Evolutionary conservation across 2,797 vertebrate species (phyloP).

Genomic region (Hylomyscus alleni): DNA sequence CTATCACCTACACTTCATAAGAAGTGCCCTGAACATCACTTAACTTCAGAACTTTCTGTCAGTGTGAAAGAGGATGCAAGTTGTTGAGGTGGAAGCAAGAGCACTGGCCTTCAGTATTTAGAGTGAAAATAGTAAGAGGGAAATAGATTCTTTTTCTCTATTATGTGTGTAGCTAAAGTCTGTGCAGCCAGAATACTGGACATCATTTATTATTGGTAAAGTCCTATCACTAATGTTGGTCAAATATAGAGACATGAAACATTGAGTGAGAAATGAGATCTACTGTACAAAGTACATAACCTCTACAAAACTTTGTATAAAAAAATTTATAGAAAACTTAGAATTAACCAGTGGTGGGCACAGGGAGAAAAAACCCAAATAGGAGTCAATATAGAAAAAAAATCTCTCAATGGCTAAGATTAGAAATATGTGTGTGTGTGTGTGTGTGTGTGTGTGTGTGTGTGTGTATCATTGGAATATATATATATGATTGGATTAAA

Average conservation of each 20-base stretch:
- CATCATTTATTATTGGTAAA: conserved; percentile 7
- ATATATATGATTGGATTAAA: too few species aligned
- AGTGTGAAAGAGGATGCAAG: background rate
- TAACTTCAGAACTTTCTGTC: background rate
- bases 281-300: background rate
- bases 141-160: background rate
- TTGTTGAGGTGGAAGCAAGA: background rate
- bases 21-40: background rate
- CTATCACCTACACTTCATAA: background rate
- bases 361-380: background rate
- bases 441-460: too few species aligned
- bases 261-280: background rate
- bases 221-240: background rate
- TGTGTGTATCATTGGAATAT: too few species aligned
- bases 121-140: background rate
- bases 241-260: conserved; percentile 41
- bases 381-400: background rate
- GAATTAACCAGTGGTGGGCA: background rate
- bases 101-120: background rate
- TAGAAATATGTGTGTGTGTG: background rate
- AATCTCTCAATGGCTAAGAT: background rate
- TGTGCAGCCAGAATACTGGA: background rate
- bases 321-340: background rate
- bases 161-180: background rate
- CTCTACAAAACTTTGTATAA: background rate